phyloP scores from a whole-genome alignment of 1,140 invertebrate genomes.

The Tribolium castaneum region DNA sequence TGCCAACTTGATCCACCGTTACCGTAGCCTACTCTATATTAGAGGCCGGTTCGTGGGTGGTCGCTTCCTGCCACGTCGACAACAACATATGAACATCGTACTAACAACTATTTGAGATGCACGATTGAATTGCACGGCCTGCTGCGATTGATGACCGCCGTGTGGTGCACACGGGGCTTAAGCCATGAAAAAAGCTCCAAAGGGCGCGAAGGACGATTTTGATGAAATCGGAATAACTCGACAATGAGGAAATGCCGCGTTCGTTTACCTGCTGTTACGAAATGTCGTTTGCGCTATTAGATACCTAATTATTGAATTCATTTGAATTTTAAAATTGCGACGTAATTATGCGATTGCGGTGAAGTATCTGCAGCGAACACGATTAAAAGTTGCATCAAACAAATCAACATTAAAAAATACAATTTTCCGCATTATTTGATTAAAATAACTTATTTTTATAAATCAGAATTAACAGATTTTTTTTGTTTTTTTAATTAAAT shows the following conservation, averaged over 20 bases:
- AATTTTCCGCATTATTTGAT: too few species aligned
- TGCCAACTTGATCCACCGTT: background rate
- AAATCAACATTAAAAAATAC: too few species aligned
- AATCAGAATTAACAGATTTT: too few species aligned
- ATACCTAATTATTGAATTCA: constrained; percentile 31
- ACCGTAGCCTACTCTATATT: constrained; percentile 42
- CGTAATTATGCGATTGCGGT: constrained; percentile 3
- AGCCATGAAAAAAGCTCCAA: background rate
- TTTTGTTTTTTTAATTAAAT: too few species aligned
- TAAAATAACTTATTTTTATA: too few species aligned
- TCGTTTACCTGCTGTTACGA: constrained; percentile 25
- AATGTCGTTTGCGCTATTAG: constrained; percentile 29
- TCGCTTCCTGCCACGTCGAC: constrained; percentile 45
- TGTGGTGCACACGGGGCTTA: too few species aligned
- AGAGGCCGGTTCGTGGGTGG: constrained; percentile 50
- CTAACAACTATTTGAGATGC: constrained; percentile 51
- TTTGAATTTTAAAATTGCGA: constrained; percentile 18
- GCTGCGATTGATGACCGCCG: constrained; percentile 27
- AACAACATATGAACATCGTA: constrained; percentile 51
- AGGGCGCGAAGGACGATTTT: background rate
- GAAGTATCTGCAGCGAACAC: background rate
- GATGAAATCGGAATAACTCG: background rate
- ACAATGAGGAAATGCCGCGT: constrained; percentile 14
- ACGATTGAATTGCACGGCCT: constrained; percentile 48
- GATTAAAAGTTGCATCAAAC: background rate